Base-by-base conservation (phyloP, 2,113 vertebrate species). In the Mesitornis unicolor region DNA sequence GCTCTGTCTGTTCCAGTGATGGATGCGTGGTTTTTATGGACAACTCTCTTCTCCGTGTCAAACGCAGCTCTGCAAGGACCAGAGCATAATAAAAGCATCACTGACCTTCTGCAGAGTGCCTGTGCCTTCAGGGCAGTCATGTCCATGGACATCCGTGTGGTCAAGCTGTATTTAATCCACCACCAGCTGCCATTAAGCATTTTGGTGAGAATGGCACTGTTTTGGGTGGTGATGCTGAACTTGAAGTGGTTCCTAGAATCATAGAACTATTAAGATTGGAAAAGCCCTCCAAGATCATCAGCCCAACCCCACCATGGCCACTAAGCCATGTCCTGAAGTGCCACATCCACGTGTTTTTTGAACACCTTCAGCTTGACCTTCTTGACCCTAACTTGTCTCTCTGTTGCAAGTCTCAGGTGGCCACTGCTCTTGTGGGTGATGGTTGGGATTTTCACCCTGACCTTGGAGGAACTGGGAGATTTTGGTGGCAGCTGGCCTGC, bases 1-100 rank as follows among this genome's bases (percentile, higher is more conserved):
- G 60, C 12, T 24, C 53, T 89, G 50, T 68, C 45, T 48, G 1
- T 59, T 60, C 10, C 1, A 4, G 1, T 47, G 0, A 11, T 31
- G 40, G 13, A 14, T 22, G 2, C 3, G 43, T 47, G 45, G 17
- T 9, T 74, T 87, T 61, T 36, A 6, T 6, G 43, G 54, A 25
- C 42, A 63, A 53, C 43, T 51, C 17, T 50, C 53, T 64, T 43
- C 48, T 76, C 8, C 6, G 6, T 38, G 42, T 42, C 47, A 38
- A 1, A 13, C 0, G 16, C 26, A 65, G 45, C 75, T 63, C 60
- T 28, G 63, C 11, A 6, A 51, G 29, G 59, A 42, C 28, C 54
- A 50, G 21, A n/a, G n/a, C n/a, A n/a, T n/a, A n/a, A 0, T 0
- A n/a, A 64, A 36, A 11, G 9, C 20, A 7, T 38, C 0, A 0